Evolutionary conservation across 2,113 vertebrate species (phyloP), one percentile per base, ranked within the genome.

Genomic region (Chlorodrepanis virens): DNA sequence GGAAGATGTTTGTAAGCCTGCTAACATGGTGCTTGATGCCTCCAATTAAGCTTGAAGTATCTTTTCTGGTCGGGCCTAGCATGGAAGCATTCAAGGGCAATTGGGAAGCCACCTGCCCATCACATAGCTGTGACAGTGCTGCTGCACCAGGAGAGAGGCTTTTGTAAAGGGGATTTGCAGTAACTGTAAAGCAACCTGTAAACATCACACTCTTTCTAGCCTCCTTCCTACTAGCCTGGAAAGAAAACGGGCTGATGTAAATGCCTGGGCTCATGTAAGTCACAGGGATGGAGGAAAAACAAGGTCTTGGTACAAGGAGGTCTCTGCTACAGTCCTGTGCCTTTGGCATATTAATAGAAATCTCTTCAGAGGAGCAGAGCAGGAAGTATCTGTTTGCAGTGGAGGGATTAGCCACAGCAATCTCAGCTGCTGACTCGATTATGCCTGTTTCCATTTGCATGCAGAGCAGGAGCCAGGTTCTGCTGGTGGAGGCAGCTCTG

Each of bases 31-130:
- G 72, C 80, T 53, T 75, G 60, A 90, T 96, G 80, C 65, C 69
- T 86, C 80, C 96, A 89, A 94, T 94, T 94, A 78, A 0, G 7
- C 72, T 33, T 78, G 92, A 88, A 92, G 65, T 53, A 42, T 37
- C 85, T 90, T 89, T 28, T 8, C 52, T 94, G 92, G 60, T 59
- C 90, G 79, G 83, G 74, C 57, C 85, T 93, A 68, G 60, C 53
- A 15, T 16, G 76, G 85, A 78, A 80, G n/a, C 44, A 10, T 92
- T 94, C 90, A 96, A 90, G 94, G 85, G 80, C 72, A 71, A 89
- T 93, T 94, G 90, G 0, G 35, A 52, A 86, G 71, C 68, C 6
- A 31, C 85, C 79, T 40, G 49, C 70, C 83, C 47, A 13, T 79
- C 74, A 24, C 0, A 0, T 0, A 4, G 63, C 79, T 39, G 60